Percentiles rank a stretch among this genome's conserved stretches.
Conservation (phyloP, 1,140 invertebrate genomes). For the Nymphalis io region DNA sequence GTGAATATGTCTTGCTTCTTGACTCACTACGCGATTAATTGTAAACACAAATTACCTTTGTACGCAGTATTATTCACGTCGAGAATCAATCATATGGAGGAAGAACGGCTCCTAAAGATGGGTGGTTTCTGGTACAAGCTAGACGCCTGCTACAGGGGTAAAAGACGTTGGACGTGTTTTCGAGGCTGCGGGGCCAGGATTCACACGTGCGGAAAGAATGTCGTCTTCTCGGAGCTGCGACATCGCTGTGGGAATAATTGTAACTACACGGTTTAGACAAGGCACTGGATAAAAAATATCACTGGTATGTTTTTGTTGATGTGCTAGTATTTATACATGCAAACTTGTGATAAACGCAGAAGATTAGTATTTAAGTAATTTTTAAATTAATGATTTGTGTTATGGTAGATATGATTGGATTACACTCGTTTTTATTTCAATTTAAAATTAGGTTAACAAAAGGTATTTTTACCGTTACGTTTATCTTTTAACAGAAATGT, state of each 20-base stretch:
- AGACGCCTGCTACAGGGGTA: constrained; percentile 56
- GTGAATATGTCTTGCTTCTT: neutral
- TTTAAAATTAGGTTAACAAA: no score
- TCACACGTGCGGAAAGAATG: constrained; percentile 61
- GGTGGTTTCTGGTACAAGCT: constrained; percentile 67
- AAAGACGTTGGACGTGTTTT: constrained; percentile 67
- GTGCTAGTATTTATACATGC: no score
- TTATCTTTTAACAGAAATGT: no score
- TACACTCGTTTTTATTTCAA: no score
- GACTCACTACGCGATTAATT: neutral
- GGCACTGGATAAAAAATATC: neutral
- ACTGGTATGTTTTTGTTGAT: neutral
- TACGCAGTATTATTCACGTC: constrained; percentile 25
- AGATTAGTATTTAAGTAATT: no score
- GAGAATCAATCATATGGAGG: constrained; percentile 28
- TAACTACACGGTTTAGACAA: constrained; percentile 51
- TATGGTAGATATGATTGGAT: no score
- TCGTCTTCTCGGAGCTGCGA: constrained; percentile 62
- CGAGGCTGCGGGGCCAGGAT: constrained; percentile 65
- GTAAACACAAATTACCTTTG: constrained; percentile 11
- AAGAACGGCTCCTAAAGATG: constrained; percentile 62
- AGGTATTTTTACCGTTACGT: no score
- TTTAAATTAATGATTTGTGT: no score
- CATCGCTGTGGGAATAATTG: constrained; percentile 54
- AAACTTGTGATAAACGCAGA: no score